Evolutionary conservation across 1,140 invertebrate genomes (phyloP).

Genomic region (Drosophila lacteicornis): DNA sequence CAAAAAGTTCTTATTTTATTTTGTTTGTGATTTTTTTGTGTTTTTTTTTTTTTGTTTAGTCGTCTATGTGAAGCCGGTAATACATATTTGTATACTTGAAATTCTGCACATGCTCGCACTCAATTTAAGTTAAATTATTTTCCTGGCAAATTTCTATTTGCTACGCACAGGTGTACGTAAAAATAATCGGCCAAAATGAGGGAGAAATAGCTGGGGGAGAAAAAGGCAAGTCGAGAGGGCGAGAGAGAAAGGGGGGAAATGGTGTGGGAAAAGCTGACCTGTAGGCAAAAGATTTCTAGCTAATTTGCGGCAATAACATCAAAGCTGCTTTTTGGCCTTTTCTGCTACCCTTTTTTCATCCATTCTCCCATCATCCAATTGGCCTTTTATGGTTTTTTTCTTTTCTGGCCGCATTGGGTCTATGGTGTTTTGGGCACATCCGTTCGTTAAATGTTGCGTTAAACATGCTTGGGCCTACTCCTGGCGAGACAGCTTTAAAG

Average conservation of each 20-base stretch:
- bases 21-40: conserved; percentile 26
- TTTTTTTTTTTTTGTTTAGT: not conserved
- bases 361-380: conserved; percentile 53
- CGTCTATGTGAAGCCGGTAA: conserved; percentile 31
- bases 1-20: conserved; percentile 37
- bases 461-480: conserved; percentile 44
- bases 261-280: conserved; percentile 45
- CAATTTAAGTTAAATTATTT: conserved; percentile 82
- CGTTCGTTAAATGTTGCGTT: conserved; percentile 74
- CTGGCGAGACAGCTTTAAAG: conserved; percentile 33
- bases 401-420: conserved; percentile 12
- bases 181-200: conserved; percentile 28
- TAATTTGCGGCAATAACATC: conserved; percentile 83
- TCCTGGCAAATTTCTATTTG: conserved; percentile 51
- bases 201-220: conserved; percentile 26
- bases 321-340: conserved; percentile 72
- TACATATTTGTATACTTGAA: conserved; percentile 54
- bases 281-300: conserved; percentile 76
- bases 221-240: conserved; percentile 11
- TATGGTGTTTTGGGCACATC: conserved; percentile 40
- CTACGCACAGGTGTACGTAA: conserved; percentile 47
- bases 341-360: conserved; percentile 62
- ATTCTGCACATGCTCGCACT: conserved; percentile 80
- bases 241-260: conserved; percentile 7
- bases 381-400: conserved; percentile 53